Evolutionary conservation across 2,888 invertebrate genomes (phyloP), one percentile per base, ranked within the genome.

Genomic region (Drosophila rellima): DNA sequence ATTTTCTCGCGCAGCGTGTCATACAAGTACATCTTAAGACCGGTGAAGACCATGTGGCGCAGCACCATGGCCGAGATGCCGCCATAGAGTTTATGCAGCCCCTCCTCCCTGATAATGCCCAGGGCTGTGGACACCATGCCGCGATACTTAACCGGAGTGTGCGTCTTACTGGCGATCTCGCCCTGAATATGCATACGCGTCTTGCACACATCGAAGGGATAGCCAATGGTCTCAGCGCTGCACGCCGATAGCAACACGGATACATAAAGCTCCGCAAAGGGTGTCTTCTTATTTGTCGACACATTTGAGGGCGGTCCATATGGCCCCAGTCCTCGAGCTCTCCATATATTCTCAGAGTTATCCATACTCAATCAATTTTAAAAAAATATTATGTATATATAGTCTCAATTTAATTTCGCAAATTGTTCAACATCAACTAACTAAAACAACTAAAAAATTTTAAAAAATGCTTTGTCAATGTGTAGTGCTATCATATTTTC

Each of bases 141-240:
- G 0, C 66, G 67, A 29, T 65, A 55, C 15, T 54, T 40, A 0
- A 42, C 10, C 0, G 18, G 18, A 1, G 39, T 13, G 1, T 13
- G 20, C 0, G 33, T 1, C 2, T 50, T 45, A 29, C 42, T 71
- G 0, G 68, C 68, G 1, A 62, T 35, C 40, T 81, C 82, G 7
- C 75, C 72, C 20, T 80, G 78, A 7, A 80, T 65, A 0, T 81
- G 81, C 55, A 80, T 56, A 0, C 78, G 78, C 1, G 76, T 80
- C 40, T 79, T 81, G 55, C 70, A 63, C 0, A 74, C 42, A 44
- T 79, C 77, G 0, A 81, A 60, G 3, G 74, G 80, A 57, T 76
- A 80, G 0, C 61, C 55, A 2, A 71, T 4, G 0, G 11, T 1
- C 18, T 82, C 71, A 3, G 71, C 60, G 6, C 11, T 39, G n/a